Evolutionary conservation across 2,113 vertebrate genomes (phyloP).

Genomic region (Loxodonta africana): DNA sequence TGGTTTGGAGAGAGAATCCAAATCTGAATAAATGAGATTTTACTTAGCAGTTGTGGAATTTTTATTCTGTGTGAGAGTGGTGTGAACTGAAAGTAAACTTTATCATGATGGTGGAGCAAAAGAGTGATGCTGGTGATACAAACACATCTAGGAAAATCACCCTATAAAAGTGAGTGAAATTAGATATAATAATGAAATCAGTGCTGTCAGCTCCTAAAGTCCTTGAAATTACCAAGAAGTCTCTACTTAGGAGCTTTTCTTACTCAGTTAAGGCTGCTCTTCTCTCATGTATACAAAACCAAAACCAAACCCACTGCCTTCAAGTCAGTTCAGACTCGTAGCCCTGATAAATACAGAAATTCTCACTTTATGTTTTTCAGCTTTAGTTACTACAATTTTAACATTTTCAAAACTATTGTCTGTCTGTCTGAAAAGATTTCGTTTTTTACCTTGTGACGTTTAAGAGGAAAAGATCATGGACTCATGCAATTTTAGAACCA

Average conservation of each 20-base stretch:
- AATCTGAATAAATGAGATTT: conserved; percentile 33
- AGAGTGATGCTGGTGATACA: neutral
- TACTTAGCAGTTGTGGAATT: conserved; percentile 50
- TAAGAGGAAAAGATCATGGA: conserved; percentile 62
- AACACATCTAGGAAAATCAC: neutral
- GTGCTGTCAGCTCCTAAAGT: neutral
- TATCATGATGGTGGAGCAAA: neutral
- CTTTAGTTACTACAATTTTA: conserved; percentile 43
- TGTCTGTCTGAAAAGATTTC: conserved; percentile 31
- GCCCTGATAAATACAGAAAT: conserved; percentile 2
- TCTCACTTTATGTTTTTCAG: conserved; percentile 47
- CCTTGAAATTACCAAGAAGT: conserved; percentile 22
- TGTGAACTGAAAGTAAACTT: conserved; percentile 26
- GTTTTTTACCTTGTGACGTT: conserved; percentile 50
- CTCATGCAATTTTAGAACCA: conserved; percentile 30
- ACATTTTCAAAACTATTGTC: conserved; percentile 13
- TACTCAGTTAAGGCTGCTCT: conserved; percentile 53
- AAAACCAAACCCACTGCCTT: too few species aligned
- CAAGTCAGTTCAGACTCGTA: too few species aligned
- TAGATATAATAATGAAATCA: neutral
- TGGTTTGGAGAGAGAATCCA: conserved; percentile 60
- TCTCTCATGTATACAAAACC: neutral
- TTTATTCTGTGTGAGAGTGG: conserved; percentile 38
- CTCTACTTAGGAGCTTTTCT: conserved; percentile 30
- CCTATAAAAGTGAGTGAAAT: neutral